Conservation (phyloP, 2,888 invertebrate species). For the Pasiphila rectangulata region DNA sequence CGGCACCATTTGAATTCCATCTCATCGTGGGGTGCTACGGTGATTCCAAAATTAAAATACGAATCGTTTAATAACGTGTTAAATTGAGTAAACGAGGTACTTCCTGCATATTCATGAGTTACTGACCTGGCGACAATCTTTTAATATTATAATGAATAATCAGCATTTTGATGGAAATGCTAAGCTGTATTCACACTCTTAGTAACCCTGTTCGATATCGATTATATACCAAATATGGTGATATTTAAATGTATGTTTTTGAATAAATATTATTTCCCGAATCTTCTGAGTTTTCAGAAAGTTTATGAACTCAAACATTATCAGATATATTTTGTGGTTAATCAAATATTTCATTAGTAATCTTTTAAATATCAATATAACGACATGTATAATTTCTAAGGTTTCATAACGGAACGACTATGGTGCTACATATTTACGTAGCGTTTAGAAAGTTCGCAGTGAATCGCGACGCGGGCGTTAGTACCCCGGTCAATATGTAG, state of each 20-base stretch:
- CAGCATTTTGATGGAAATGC: neutral
- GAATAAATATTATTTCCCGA: neutral
- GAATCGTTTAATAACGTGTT: slow-evolving; percentile 63
- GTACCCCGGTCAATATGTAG: slow-evolving; percentile 78
- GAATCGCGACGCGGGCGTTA: slow-evolving; percentile 70
- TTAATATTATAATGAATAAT: slow-evolving; percentile 5
- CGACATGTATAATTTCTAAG: slow-evolving; percentile 1
- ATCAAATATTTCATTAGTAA: too few relatives aligned
- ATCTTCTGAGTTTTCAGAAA: neutral
- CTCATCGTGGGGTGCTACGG: slow-evolving; percentile 23
- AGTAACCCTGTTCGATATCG: too few relatives aligned
- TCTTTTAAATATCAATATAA: too few relatives aligned
- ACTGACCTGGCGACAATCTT: slow-evolving; percentile 41
- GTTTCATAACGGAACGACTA: slow-evolving; percentile 17
- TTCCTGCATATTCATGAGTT: slow-evolving; percentile 66
- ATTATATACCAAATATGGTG: too few relatives aligned
- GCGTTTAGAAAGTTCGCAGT: slow-evolving; percentile 60
- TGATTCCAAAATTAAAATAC: slow-evolving; percentile 55
- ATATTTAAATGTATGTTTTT: neutral
- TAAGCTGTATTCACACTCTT: too few relatives aligned
- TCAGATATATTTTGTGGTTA: too few relatives aligned
- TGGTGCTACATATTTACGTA: slow-evolving; percentile 50
- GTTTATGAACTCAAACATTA: too few relatives aligned
- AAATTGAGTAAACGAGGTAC: slow-evolving; percentile 59
- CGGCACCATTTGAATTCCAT: slow-evolving; percentile 20